A percentile compares a stretch with the other conserved stretches of the same genome.
These are phyloP conservation scores for Lucilia cuprina DNA, from an alignment of 1,140 invertebrate genomes.

Conservation along the genomic window DNA sequence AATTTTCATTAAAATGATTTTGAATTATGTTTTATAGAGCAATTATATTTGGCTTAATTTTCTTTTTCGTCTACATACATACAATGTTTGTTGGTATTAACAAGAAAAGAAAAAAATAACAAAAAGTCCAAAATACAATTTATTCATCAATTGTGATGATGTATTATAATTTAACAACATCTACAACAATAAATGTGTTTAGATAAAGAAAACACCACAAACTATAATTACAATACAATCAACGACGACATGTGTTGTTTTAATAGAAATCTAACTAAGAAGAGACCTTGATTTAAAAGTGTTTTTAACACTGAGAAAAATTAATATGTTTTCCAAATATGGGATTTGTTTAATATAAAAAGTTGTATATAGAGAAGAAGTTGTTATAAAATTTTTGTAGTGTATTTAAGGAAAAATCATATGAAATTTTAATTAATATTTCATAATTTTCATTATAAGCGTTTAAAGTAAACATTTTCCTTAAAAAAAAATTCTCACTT, in stretches of 20 bases:
- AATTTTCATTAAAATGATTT: no score
- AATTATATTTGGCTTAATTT: no score
- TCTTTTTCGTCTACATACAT: no score
- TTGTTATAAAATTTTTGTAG: background rate
- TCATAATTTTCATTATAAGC: background rate
- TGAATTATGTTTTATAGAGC: no score
- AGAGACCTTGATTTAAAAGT: background rate
- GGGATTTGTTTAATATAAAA: no score
- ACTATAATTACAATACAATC: background rate
- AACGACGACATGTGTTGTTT: background rate
- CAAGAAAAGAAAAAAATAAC: background rate
- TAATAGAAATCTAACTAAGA: background rate
- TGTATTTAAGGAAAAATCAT: background rate
- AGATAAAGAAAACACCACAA: background rate
- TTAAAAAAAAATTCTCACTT: background rate
- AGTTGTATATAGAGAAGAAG: no score
- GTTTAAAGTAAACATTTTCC: background rate
- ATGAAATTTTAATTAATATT: background rate
- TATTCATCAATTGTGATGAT: background rate
- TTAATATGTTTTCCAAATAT: no score
- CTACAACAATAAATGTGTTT: background rate
- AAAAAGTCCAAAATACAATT: background rate
- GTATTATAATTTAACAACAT: background rate
- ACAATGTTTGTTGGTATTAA: no score
- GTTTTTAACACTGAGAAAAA: background rate